Conservation (phyloP, 1,140 invertebrate species). For the Anastrepha obliqua region DNA sequence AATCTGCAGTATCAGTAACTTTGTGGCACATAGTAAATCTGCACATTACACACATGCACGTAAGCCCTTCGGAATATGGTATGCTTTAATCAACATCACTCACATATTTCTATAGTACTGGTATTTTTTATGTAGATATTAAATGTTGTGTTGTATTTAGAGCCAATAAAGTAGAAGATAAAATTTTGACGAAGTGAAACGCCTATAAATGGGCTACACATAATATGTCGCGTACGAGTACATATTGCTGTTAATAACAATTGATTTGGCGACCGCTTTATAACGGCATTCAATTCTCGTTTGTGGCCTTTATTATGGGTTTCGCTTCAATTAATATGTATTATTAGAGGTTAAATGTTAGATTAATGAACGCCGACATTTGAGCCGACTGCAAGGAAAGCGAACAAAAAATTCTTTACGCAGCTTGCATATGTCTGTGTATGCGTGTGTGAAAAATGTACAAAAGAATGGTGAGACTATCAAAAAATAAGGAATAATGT, state of each 20-base stretch:
- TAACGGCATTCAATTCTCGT: not conserved
- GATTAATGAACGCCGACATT: not conserved
- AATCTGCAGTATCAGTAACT: not conserved
- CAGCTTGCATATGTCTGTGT: too few relatives aligned
- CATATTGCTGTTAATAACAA: not conserved
- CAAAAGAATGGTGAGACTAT: too few relatives aligned
- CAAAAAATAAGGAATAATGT: too few relatives aligned
- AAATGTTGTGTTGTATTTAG: not conserved
- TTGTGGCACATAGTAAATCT: constrained; percentile 7
- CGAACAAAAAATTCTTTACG: not conserved
- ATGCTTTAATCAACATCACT: constrained; percentile 1
- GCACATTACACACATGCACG: not conserved
- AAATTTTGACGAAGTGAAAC: not conserved
- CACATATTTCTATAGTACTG: not conserved
- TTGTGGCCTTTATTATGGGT: constrained; percentile 19
- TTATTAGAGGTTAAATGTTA: not conserved
- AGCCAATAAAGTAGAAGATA: not conserved
- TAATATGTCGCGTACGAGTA: not conserved
- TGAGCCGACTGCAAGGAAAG: not conserved
- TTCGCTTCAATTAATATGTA: not conserved
- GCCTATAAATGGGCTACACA: constrained; percentile 37
- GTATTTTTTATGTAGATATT: not conserved
- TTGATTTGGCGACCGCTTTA: not conserved
- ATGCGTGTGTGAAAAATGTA: too few relatives aligned
- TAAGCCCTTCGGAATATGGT: not conserved